phyloP scores from a whole-genome alignment of 2,113 vertebrate genomes.

The Panthera tigris region DNA sequence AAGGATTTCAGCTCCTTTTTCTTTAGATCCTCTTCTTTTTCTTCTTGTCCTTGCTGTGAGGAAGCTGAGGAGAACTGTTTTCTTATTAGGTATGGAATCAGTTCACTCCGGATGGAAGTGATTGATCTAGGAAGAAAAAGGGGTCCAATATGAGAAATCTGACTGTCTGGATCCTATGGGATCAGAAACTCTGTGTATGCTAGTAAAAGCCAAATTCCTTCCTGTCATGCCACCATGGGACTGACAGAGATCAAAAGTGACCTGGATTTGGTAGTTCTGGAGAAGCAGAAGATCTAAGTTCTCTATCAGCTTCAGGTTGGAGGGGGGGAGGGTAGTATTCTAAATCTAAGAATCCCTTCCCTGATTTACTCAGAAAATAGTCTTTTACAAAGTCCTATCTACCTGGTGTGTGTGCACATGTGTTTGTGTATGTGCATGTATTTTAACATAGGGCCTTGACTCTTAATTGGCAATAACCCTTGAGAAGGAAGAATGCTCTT shows the following conservation, averaged over 20 bases:
- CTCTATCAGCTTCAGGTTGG: slow-evolving; percentile 68
- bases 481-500: slow-evolving; percentile 19
- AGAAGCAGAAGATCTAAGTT: slow-evolving; percentile 79
- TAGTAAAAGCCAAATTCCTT: slow-evolving; percentile 36
- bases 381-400: not conserved
- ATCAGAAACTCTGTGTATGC: not conserved
- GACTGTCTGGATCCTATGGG: not conserved
- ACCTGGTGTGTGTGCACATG: not conserved
- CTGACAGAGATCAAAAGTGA: not conserved
- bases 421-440: not conserved
- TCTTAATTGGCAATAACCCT: not conserved
- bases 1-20: slow-evolving; percentile 85
- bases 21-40: slow-evolving; percentile 89
- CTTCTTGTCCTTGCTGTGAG: slow-evolving; percentile 85
- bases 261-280: not conserved
- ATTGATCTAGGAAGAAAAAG: slow-evolving; percentile 88
- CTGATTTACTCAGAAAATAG: slow-evolving; percentile 2
- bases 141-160: slow-evolving; percentile 43
- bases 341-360: slow-evolving; percentile 74
- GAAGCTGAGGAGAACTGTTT: slow-evolving; percentile 93
- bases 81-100: slow-evolving; percentile 95
- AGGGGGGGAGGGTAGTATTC: not conserved
- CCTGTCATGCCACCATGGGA: not conserved
- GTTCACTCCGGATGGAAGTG: slow-evolving; percentile 95
- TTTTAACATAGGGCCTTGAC: slow-evolving; percentile 15